Conservation (phyloP, 2,113 vertebrate genomes). For the Zosterops lateralis region DNA sequence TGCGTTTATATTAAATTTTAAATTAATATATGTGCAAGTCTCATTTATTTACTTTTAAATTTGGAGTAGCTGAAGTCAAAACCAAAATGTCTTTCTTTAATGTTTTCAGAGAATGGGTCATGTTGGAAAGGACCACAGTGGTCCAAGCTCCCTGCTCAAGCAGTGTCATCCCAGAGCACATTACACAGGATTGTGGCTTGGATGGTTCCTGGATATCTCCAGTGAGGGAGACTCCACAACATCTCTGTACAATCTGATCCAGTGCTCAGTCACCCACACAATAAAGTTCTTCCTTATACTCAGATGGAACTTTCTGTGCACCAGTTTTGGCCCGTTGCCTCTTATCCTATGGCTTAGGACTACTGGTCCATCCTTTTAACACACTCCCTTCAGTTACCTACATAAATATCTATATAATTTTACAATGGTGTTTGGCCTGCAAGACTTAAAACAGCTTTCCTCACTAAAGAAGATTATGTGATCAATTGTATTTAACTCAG, state of each 20-base stretch:
- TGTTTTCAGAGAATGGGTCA: neutral
- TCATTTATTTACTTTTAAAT: neutral
- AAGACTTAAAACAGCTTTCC: neutral
- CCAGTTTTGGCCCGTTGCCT: neutral
- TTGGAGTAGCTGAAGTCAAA: neutral
- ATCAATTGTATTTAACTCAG: neutral
- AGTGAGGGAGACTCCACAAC: neutral
- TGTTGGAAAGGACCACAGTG: neutral
- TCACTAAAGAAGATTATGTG: neutral
- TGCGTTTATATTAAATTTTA: neutral
- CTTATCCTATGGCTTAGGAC: neutral
- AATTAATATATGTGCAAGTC: neutral
- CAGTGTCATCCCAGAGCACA: neutral
- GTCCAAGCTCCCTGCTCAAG: neutral
- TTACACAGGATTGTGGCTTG: neutral
- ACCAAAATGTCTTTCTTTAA: neutral
- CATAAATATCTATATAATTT: neutral
- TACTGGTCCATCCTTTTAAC: neutral
- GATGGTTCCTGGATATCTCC: neutral
- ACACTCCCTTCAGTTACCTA: neutral
- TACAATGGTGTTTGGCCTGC: neutral
- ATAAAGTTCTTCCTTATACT: neutral
- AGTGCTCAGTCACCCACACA: neutral
- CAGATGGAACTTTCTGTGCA: neutral
- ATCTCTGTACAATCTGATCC: neutral